Base-by-base conservation (phyloP, 2,797 vertebrate genomes). In the Fistularia commersonii region DNA sequence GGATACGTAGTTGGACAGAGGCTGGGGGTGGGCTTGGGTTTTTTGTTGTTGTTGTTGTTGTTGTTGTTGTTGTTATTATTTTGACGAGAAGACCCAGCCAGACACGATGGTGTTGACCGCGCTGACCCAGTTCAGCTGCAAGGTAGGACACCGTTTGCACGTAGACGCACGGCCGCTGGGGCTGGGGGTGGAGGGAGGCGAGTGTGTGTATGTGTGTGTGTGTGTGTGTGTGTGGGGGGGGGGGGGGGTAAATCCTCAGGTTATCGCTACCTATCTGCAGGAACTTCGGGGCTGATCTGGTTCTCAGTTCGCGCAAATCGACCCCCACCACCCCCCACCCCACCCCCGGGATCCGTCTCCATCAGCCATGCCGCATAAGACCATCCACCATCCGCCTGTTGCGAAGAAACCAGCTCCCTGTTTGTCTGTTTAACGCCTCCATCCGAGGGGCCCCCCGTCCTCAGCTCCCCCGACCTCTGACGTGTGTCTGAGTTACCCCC, bases 61-160 rank as follows among this genome's bases (percentile, higher is more conserved):
- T n/a, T n/a, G n/a, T n/a, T n/a, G n/a, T n/a, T n/a, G 36, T 14
- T 57, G 45, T 42, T 35, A 6, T 53, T 32, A 6, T 54, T 31
- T 47, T 33, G 51, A 64, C 37, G 43, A 48, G 62, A 52, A 45
- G 60, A 52, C 49, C 33, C 32, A 39, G 31, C 58, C 57, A 3
- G 79, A 48, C 77, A 67, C 69, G 49, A 87, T 87, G 87, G 84
- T 88, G 74, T 75, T 85, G 70, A 84, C 77, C 52, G 82, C 77
- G 40, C 63, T 86, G 76, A 85, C 72, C 71, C 87, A 86, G 60
- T 84, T 89, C 66, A 80, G 77, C 10, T 84, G 81, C 54, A 87
- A 87, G 86, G 83, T 87, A 86, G 75, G 83, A 73, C 47, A 42
- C 54, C 5, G 42, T 51, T 40, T 10, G 12, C 15, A 42, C 45